Evolutionary conservation across 2,113 vertebrate species (phyloP), one percentile per base, ranked within the genome.

Genomic region (Hippocampus barbouri): DNA sequence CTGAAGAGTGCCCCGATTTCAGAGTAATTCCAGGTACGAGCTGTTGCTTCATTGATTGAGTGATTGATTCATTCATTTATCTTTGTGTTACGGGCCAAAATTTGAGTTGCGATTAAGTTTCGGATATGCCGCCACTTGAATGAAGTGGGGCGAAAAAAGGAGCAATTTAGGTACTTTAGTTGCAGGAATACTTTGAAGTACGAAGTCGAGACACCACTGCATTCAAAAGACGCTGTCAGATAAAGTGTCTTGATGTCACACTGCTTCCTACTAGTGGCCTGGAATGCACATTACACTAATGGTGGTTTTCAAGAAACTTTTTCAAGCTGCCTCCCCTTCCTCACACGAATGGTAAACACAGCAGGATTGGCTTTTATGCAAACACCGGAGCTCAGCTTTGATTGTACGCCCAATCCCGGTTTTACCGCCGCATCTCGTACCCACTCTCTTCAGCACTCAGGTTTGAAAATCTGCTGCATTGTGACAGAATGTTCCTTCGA

Each of bases 381-480:
- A 65, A 65, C 63, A 30, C 25, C 27, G 25, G 25, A 16, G 57
- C 57, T 59, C 56, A 27, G 56, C 23, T 60, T 45, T 25, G 63
- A 65, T 65, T 65, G 63, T 65, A 45, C n/a, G 41, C 3, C 21
- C 63, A 15, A 60, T 60, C 57, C 57, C 23, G 27, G 25, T 30
- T 60, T 30, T 30, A 27, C 4, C 25, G 56, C 23, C 54, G 21
- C 56, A 12, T 59, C 14, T 27, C 23, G 23, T 59, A 59, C 56
- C 56, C 56, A 23, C 25, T 27, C n/a, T 21, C 40, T 40, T 43
- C 62, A 53, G 43, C 57, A 20, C 73, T 83, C 76, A 70, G 75
- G 69, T 71, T 69, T 60, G 57, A 27, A 30, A 21, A 81, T 11
- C 72, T 34, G 77, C 77, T 79, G 75, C 65, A 14, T 16, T 12